A percentile compares a stretch with the other conserved stretches of the same genome.
These are phyloP conservation scores for Aphidoletes aphidimyza DNA, from an alignment of 2,888 invertebrate genomes.

Conservation along the genomic window DNA sequence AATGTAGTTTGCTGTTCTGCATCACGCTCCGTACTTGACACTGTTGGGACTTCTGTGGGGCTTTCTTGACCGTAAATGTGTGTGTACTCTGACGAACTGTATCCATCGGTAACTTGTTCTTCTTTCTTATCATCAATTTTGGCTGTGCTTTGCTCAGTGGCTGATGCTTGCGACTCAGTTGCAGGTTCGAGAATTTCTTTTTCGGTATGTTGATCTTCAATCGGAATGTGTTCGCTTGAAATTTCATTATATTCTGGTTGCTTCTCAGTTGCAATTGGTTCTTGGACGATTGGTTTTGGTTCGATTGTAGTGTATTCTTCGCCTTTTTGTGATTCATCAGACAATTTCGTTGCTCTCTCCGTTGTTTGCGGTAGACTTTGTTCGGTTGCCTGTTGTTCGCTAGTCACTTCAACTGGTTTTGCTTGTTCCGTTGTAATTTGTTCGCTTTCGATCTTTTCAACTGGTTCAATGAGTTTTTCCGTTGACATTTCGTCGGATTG, in stretches of 20 bases:
- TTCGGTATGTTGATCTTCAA: conserved; percentile 29
- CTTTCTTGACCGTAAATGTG: not conserved
- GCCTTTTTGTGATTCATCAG: conserved; percentile 1
- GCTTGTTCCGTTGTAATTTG: conserved; percentile 1
- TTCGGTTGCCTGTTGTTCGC: conserved; percentile 19
- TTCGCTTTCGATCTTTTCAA: not conserved
- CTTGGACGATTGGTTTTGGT: not conserved
- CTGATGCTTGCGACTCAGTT: conserved; percentile 9
- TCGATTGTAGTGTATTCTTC: not conserved
- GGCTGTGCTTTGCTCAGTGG: conserved; percentile 52
- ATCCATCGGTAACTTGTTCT: not conserved
- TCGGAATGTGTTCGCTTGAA: conserved; percentile 6
- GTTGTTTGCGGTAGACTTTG: not conserved
- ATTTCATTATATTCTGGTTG: conserved; percentile 34
- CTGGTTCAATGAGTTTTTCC: not conserved
- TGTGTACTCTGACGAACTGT: not conserved
- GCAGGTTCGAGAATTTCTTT: conserved; percentile 50
- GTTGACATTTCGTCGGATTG: not conserved
- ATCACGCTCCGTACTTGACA: not conserved
- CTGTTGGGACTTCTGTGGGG: not conserved
- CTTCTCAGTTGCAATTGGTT: conserved; percentile 21
- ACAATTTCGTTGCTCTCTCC: not conserved
- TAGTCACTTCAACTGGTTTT: not conserved
- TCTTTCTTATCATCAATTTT: not conserved
- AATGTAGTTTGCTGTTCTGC: not conserved